Percentiles rank a stretch among this genome's conserved stretches.
Evolutionary conservation across 2,888 invertebrate genomes (phyloP).

Genomic region (Thecocarcelia acutangulata): DNA sequence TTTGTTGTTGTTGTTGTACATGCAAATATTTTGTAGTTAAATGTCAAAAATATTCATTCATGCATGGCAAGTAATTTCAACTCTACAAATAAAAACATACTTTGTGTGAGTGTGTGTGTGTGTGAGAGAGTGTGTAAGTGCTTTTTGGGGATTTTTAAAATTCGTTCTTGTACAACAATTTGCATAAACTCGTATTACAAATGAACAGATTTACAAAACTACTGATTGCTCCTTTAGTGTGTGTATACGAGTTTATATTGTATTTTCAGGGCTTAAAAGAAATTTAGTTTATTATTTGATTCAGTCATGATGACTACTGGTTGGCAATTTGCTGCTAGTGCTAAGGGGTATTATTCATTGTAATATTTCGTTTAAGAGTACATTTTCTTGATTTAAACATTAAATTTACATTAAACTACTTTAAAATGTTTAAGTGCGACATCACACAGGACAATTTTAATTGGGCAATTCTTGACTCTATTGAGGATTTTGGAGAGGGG

Average conservation of each 20-base stretch:
- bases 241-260: slow-evolving; percentile 20
- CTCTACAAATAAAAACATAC: not conserved
- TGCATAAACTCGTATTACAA: slow-evolving; percentile 53
- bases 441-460: too few species aligned
- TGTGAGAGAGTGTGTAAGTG: not conserved
- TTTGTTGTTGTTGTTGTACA: slow-evolving; percentile 16
- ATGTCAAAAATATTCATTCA: slow-evolving; percentile 64
- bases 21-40: slow-evolving; percentile 44
- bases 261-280: not conserved
- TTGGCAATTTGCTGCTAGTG: slow-evolving; percentile 4
- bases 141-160: not conserved
- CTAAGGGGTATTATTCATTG: slow-evolving; percentile 48
- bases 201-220: slow-evolving; percentile 50
- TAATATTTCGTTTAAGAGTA: slow-evolving; percentile 17
- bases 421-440: too few species aligned
- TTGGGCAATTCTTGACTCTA: too few species aligned
- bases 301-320: slow-evolving; percentile 20
- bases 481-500: too few species aligned
- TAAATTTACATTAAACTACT: too few species aligned
- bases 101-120: not conserved
- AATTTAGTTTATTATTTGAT: slow-evolving; percentile 3
- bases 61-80: slow-evolving; percentile 52
- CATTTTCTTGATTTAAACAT: not conserved
- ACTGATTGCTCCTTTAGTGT: slow-evolving; percentile 16
- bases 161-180: slow-evolving; percentile 31